Evolutionary conservation across 2,113 vertebrate genomes (phyloP).

Genomic region (Trinectes maculatus): DNA sequence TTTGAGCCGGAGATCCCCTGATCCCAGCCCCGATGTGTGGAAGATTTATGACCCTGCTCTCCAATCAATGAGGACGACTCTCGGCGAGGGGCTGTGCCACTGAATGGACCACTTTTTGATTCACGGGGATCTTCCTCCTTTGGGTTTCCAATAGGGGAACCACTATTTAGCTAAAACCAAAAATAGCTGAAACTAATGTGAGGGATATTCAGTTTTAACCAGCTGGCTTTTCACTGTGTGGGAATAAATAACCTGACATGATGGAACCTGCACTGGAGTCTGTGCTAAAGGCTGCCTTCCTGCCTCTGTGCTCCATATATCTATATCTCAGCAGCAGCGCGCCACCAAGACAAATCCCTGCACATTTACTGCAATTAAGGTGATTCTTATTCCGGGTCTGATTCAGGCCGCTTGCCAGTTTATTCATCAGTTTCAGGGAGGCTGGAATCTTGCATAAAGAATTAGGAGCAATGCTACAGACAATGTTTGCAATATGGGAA

Average conservation of each 20-base stretch:
- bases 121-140: conserved; percentile 52
- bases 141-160: conserved; percentile 58
- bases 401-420: conserved; percentile 40
- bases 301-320: conserved; percentile 45
- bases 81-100: conserved; percentile 56
- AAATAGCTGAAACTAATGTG: conserved; percentile 32
- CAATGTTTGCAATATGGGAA: conserved; percentile 46
- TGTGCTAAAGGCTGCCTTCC: conserved; percentile 10
- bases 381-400: conserved; percentile 37
- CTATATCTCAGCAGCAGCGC: conserved; percentile 44
- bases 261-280: conserved; percentile 32
- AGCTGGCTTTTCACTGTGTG: conserved; percentile 21
- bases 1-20: conserved; percentile 57
- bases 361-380: conserved; percentile 56
- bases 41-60: conserved; percentile 76
- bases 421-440: conserved; percentile 33
- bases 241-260: conserved; percentile 48
- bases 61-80: conserved; percentile 69
- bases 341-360: conserved; percentile 37
- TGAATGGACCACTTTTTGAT: conserved; percentile 72
- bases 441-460: conserved; percentile 22
- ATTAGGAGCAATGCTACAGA: conserved; percentile 43
- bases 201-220: conserved; percentile 43
- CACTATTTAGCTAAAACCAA: conserved; percentile 42
- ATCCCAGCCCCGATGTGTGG: conserved; percentile 59